phyloP scores from a whole-genome alignment of 1,140 invertebrate genomes.

The Steinernema khuongi region DNA sequence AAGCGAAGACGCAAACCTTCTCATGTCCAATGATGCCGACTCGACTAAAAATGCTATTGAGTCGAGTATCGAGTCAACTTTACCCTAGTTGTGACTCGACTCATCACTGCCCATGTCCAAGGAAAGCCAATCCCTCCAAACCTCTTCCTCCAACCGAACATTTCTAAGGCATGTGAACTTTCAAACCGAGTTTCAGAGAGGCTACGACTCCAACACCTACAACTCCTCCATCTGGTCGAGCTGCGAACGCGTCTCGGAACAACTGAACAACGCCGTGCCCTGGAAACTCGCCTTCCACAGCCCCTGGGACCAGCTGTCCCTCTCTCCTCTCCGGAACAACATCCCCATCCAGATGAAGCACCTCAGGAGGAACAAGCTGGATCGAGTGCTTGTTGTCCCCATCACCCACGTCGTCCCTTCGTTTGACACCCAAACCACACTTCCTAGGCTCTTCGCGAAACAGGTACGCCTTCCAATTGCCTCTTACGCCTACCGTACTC shows the following conservation, averaged over 20 bases:
- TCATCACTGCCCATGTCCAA: too few relatives aligned
- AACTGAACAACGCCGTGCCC: constrained; percentile 26
- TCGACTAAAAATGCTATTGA: too few relatives aligned
- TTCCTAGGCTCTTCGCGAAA: constrained; percentile 24
- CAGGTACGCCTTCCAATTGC: constrained; percentile 14
- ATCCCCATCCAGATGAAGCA: constrained; percentile 5
- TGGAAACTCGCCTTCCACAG: constrained; percentile 33
- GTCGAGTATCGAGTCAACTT: too few relatives aligned
- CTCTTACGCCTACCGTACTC: constrained; percentile 21
- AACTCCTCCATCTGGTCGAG: not conserved
- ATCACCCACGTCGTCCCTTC: constrained; percentile 27
- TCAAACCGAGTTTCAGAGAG: not conserved
- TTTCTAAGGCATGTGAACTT: too few relatives aligned
- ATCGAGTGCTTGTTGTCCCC: constrained; percentile 27
- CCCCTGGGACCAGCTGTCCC: constrained; percentile 25
- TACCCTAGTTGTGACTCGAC: too few relatives aligned
- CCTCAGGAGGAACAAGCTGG: not conserved
- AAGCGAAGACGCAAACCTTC: too few relatives aligned
- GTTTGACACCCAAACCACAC: constrained; percentile 32
- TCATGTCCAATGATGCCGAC: too few relatives aligned
- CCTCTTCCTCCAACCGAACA: too few relatives aligned
- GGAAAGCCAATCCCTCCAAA: too few relatives aligned
- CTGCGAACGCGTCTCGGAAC: constrained; percentile 26
- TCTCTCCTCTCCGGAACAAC: constrained; percentile 11
- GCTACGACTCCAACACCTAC: constrained; percentile 10